Evolutionary conservation across 2,113 vertebrate genomes (phyloP), one percentile per base, ranked within the genome.

Genomic region (Alethe diademata): DNA sequence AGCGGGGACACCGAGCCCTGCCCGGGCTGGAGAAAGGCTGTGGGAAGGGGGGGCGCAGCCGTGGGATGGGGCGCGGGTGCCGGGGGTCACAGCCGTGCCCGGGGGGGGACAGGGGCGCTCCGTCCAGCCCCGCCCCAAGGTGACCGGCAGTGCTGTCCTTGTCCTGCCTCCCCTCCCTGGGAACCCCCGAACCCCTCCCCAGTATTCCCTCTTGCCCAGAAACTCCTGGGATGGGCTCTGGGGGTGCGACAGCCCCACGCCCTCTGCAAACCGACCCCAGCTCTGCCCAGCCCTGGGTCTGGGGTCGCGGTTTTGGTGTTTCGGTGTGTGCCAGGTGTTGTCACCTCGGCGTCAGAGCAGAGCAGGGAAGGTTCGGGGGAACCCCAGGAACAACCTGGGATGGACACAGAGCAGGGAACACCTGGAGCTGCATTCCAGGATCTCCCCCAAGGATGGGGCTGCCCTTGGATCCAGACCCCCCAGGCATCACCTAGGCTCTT

Each of bases 1-100:
- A 2, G 28, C 1, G 12, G 5, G n/a, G 33, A 5, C 35, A 15
- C 0, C 1, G 75, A 86, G 28, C 15, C 16, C 61, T 9, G n/a
- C 0, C 48, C n/a, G 47, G 70, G 69, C 64, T 74, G 78, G 38
- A 48, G 47, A 19, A 60, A 31, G 31, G 72, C 45, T 53, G 36
- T 7, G 50, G 64, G 31, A 25, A 28, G 36, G 0, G 43, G 64
- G 38, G 14, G 35, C 53, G 35, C 35, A 6, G 33, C 3, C 31
- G n/a, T n/a, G 36, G 38, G 35, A 18, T 14, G 67, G 66, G 64
- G 8, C 18, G 50, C 31, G 42, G 50, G 8, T 24, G 28, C 35
- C 14, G 0, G 3, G 38, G 38, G 38, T 40, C 38, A 40, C 38
- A 40, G 11, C 38, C 38, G 38, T 40, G 38, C 38, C 11, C 38